These are phyloP conservation scores for Drosophila neonasuta DNA, from an alignment of 2,888 invertebrate species.

Conservation along the genomic window DNA sequence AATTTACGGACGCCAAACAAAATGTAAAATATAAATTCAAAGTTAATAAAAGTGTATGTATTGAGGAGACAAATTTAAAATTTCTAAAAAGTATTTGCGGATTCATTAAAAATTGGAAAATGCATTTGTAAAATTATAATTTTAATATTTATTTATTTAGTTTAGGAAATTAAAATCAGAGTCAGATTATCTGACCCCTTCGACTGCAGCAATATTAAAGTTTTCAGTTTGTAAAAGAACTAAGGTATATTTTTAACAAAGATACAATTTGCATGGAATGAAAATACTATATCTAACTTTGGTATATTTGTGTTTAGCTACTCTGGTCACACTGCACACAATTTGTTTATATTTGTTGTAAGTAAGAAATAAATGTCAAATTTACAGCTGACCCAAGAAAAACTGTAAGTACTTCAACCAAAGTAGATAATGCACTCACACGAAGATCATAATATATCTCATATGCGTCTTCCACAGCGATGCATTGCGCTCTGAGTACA, in stretches of 20 bases:
- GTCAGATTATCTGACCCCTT: no score
- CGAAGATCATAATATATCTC: neutral
- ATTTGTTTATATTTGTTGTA: constrained; percentile 70
- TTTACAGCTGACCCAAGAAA: constrained; percentile 69
- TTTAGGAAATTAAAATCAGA: no score
- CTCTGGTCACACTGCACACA: constrained; percentile 35
- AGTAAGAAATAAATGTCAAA: constrained; percentile 63
- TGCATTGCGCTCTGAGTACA: constrained; percentile 72
- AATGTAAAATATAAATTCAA: constrained; percentile 26
- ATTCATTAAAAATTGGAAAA: no score
- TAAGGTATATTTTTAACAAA: no score
- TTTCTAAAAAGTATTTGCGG: no score
- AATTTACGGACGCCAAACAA: neutral
- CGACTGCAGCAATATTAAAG: no score
- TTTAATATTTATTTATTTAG: no score
- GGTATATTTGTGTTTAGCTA: neutral
- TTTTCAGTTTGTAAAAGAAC: no score
- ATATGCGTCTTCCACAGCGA: constrained; percentile 42
- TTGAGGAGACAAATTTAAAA: constrained; percentile 6
- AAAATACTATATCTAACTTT: constrained; percentile 11
- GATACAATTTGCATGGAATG: neutral
- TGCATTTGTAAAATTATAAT: no score
- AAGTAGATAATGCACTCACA: neutral
- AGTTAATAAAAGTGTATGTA: constrained; percentile 15
- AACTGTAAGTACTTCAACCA: constrained; percentile 61